Evolutionary conservation across 2,113 vertebrate genomes (phyloP).

Genomic region (Pedetes capensis): DNA sequence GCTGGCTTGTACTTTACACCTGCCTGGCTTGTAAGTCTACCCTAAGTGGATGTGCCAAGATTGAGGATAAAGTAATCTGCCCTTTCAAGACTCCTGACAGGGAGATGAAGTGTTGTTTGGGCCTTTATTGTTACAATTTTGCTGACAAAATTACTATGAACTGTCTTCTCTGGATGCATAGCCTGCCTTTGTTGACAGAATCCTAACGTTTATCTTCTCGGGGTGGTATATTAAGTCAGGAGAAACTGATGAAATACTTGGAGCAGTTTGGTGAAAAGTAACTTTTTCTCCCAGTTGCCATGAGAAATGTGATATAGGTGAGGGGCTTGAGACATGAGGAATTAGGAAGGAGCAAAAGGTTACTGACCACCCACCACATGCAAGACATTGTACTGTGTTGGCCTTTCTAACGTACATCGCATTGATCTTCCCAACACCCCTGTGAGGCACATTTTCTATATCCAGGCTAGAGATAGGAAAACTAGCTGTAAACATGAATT

Average conservation of each 20-base stretch:
- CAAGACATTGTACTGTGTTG: rapidly evolving
- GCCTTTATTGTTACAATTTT: slow-evolving; percentile 82
- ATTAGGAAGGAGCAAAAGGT: not conserved
- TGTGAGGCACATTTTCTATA: not conserved
- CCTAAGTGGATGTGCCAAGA: slow-evolving; percentile 87
- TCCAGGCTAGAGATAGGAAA: not conserved
- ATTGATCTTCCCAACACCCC: not conserved
- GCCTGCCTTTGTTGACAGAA: slow-evolving; percentile 69
- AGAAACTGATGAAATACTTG: slow-evolving; percentile 52
- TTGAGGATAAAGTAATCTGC: slow-evolving; percentile 85
- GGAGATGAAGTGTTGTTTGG: slow-evolving; percentile 83
- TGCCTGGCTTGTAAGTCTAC: slow-evolving; percentile 83
- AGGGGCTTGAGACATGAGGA: not conserved
- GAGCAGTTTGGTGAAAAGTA: not conserved
- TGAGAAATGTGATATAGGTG: not conserved
- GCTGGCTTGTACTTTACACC: slow-evolving; percentile 85
- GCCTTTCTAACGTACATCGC: not conserved
- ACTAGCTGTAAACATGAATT: not conserved
- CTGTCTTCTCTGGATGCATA: slow-evolving; percentile 75
- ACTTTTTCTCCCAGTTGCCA: not conserved
- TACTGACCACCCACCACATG: not conserved
- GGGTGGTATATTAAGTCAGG: slow-evolving; percentile 63
- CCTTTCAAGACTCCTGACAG: slow-evolving; percentile 85
- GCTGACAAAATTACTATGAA: slow-evolving; percentile 84
- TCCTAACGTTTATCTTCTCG: slow-evolving; percentile 47